Percentiles rank a stretch among this genome's conserved stretches.
Conservation (phyloP, 2,888 invertebrate genomes). For the Orgyia antiqua region DNA sequence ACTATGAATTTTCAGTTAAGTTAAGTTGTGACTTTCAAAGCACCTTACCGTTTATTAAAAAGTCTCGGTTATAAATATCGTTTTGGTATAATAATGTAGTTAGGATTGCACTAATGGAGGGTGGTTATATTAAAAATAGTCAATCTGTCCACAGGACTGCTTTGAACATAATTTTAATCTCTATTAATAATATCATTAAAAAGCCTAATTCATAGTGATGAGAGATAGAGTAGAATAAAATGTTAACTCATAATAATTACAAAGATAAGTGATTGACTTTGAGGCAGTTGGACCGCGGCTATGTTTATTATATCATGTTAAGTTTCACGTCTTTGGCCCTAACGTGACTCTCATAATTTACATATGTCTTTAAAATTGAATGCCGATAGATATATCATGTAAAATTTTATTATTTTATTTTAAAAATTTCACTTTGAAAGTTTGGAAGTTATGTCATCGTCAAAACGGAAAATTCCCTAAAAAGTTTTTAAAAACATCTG, state of each 20-base stretch:
- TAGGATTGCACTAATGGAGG: constrained; percentile 40
- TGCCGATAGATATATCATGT: too few species aligned
- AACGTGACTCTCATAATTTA: too few species aligned
- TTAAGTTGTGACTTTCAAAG: constrained; percentile 32
- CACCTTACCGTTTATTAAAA: constrained; percentile 31
- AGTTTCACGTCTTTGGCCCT: too few species aligned
- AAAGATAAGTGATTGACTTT: constrained; percentile 42
- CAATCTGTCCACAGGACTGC: constrained; percentile 49
- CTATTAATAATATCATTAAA: constrained; percentile 60
- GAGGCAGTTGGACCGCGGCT: too few species aligned
- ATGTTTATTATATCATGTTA: too few species aligned
- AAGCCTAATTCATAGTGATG: constrained; percentile 72
- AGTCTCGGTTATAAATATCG: constrained; percentile 34
- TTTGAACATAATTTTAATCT: constrained; percentile 55
- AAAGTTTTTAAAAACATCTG: too few species aligned
- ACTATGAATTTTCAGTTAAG: too few species aligned
- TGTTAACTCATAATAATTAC: constrained; percentile 53
- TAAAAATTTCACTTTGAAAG: too few species aligned
- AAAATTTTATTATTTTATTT: too few species aligned
- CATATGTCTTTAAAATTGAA: too few species aligned
- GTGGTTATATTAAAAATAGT: constrained; percentile 34
- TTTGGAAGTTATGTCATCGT: too few species aligned
- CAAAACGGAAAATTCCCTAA: too few species aligned
- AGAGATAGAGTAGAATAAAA: constrained; percentile 69
- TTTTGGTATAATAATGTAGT: constrained; percentile 28